These are phyloP conservation scores for Rhinella marina DNA, from an alignment of 2,797 vertebrate species.

Conservation along the genomic window DNA sequence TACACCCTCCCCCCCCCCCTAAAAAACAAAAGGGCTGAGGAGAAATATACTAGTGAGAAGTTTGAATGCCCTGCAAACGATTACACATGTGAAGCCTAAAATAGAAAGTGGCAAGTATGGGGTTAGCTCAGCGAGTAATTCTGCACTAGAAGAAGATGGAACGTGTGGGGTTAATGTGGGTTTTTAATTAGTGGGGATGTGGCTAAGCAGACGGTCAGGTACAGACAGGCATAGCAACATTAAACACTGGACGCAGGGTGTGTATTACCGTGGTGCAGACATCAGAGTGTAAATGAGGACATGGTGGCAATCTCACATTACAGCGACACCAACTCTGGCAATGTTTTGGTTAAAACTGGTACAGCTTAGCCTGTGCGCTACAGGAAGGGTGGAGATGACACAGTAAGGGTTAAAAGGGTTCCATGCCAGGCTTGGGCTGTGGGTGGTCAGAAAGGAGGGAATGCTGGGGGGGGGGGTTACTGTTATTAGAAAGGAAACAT, in stretches of 20 bases:
- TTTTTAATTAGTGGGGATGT: not conserved
- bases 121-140: slow-evolving; percentile 21
- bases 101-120: not conserved
- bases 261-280: not conserved
- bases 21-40: slow-evolving; percentile 9
- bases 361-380: not conserved
- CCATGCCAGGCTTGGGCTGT: slow-evolving; percentile 49
- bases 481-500: slow-evolving; percentile 57
- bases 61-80: slow-evolving; percentile 5
- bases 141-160: not conserved
- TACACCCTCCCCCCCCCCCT: not conserved
- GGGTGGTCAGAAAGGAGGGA: slow-evolving; percentile 36
- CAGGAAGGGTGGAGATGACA: slow-evolving; percentile 29
- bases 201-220: not conserved
- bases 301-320: not conserved
- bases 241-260: not conserved
- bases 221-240: too few relatives aligned
- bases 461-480: not conserved
- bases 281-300: slow-evolving; percentile 12
- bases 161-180: not conserved
- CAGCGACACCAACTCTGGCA: not conserved
- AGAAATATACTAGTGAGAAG: slow-evolving; percentile 44
- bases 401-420: not conserved
- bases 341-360: not conserved
- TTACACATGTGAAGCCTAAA: not conserved